Evolutionary conservation across 2,797 vertebrate species (phyloP).

Genomic region (Euthynnus affinis): DNA sequence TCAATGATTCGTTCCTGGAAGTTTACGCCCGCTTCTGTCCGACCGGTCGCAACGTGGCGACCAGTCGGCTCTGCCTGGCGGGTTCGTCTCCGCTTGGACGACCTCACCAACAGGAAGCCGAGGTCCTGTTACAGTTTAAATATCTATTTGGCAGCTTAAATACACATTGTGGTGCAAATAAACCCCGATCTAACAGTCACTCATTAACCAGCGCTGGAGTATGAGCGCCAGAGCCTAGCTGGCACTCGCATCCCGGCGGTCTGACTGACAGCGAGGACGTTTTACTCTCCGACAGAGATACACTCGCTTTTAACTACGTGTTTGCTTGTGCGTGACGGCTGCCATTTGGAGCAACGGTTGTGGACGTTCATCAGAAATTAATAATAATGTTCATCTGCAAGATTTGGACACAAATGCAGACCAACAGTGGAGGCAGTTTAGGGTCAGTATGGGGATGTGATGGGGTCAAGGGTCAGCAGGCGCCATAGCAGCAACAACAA

Average conservation of each 20-base stretch:
- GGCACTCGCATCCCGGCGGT: not conserved
- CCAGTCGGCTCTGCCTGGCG: not conserved
- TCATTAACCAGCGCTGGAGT: constrained; percentile 17
- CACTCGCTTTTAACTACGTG: too few species aligned
- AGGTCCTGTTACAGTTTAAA: constrained; percentile 32
- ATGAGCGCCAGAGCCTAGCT: not conserved
- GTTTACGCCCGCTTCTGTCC: not conserved
- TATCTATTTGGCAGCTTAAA: constrained; percentile 37
- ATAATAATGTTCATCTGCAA: too few species aligned
- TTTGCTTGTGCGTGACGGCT: too few species aligned
- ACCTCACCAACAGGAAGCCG: not conserved
- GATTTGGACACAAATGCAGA: too few species aligned
- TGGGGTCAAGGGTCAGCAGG: too few species aligned
- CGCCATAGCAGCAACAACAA: too few species aligned
- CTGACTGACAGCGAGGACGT: not conserved
- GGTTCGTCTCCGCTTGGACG: not conserved
- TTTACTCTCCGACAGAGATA: not conserved
- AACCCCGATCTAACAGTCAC: constrained; percentile 21
- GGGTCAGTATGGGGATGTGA: too few species aligned
- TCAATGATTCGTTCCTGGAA: constrained; percentile 14
- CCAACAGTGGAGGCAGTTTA: too few species aligned
- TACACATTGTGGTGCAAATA: not conserved
- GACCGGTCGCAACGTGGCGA: not conserved
- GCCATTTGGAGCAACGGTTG: too few species aligned
- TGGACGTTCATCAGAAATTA: too few species aligned